phyloP scores from a whole-genome alignment of 2,113 vertebrate genomes.

The Rhynchomys soricoides region DNA sequence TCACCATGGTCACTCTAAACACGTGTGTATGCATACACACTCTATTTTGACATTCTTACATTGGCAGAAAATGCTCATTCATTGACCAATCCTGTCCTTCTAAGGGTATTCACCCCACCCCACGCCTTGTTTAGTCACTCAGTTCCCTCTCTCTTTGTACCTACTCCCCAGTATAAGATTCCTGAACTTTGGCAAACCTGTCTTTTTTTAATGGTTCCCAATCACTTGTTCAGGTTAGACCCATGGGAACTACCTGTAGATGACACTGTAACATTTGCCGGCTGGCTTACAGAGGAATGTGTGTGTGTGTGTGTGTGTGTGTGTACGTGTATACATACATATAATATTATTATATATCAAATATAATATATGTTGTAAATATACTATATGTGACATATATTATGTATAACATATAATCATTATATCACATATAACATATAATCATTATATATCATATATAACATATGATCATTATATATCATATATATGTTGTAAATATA shows the following conservation, averaged over 20 bases:
- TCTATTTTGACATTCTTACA: not conserved
- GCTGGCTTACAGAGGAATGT: not conserved
- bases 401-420: not conserved
- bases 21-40: accelerated
- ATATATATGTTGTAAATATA: too few relatives aligned
- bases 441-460: not conserved
- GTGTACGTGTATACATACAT: too few relatives aligned
- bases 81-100: not conserved
- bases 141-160: accelerated
- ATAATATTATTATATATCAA: too few relatives aligned
- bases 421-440: not conserved
- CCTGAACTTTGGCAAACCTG: not conserved
- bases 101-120: not conserved
- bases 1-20: not conserved
- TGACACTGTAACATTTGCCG: slow-evolving; percentile 18
- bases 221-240: not conserved
- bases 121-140: not conserved
- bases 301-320: accelerated
- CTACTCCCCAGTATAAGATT: not conserved
- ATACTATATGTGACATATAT: too few relatives aligned
- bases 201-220: not conserved
- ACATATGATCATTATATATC: too few relatives aligned
- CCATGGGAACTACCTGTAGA: not conserved
- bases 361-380: too few relatives aligned
- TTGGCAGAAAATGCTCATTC: not conserved